phyloP scores from a whole-genome alignment of 1,140 invertebrate genomes.

The Drosophila guanche region DNA sequence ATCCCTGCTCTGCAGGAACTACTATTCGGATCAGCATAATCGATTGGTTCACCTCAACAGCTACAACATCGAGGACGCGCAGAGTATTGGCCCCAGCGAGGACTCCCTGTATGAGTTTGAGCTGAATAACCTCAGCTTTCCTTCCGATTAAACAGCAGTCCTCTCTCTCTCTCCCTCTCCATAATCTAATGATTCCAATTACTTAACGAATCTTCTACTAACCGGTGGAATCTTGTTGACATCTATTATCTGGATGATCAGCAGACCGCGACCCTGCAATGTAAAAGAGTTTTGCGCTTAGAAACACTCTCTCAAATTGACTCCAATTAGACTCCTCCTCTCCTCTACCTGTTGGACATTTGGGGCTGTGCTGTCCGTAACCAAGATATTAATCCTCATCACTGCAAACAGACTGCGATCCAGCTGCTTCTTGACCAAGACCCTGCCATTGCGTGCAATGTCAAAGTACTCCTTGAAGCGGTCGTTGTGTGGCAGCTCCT shows the following conservation, averaged over 20 bases:
- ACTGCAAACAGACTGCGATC: slow-evolving; percentile 82
- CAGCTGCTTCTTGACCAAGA: slow-evolving; percentile 85
- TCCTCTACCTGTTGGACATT: slow-evolving; percentile 87
- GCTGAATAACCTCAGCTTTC: slow-evolving; percentile 31
- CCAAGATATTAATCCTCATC: slow-evolving; percentile 88
- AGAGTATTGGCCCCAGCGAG: neutral
- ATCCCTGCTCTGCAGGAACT: slow-evolving; percentile 41
- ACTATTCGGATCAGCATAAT: slow-evolving; percentile 63
- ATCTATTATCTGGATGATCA: slow-evolving; percentile 94
- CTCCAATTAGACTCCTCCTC: too few species aligned
- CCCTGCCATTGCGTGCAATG: slow-evolving; percentile 88
- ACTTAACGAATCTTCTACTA: slow-evolving; percentile 16
- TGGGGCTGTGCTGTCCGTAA: slow-evolving; percentile 91
- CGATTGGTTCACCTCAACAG: slow-evolving; percentile 19
- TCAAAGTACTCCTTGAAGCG: slow-evolving; percentile 89
- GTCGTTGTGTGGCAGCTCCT: slow-evolving; percentile 86
- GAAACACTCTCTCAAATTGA: too few species aligned
- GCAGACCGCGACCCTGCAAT: slow-evolving; percentile 86
- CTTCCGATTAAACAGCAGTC: neutral
- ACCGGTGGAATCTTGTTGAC: slow-evolving; percentile 87
- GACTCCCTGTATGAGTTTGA: slow-evolving; percentile 54
- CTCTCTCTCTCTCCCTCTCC: too few species aligned
- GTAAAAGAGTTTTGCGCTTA: neutral
- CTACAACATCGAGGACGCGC: neutral
- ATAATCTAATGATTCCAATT: too few species aligned